phyloP scores from a whole-genome alignment of 2,113 vertebrate species.

The Oreotrochilus melanogaster region DNA sequence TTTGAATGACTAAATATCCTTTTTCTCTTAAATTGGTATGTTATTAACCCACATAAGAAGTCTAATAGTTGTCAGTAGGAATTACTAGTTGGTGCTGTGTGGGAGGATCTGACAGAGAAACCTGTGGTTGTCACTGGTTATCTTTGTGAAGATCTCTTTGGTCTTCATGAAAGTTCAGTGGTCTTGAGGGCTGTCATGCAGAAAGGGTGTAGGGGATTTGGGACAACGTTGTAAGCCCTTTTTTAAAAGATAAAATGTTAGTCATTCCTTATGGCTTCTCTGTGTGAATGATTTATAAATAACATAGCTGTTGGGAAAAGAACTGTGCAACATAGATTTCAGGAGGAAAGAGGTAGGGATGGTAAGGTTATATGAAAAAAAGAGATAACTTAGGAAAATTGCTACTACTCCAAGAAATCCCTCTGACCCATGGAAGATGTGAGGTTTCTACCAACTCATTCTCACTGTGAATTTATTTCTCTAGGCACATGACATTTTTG shows the following conservation, averaged over 20 bases:
- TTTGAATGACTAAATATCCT: not conserved
- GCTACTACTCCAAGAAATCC: not conserved
- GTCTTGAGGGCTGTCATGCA: not conserved
- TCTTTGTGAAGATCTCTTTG: not conserved
- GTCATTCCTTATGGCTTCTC: not conserved
- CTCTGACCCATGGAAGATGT: rapidly evolving
- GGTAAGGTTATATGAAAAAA: not conserved
- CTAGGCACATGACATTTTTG: not conserved
- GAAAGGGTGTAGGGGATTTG: not conserved
- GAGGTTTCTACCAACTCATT: not conserved
- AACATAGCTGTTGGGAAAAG: not conserved
- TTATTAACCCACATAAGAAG: conserved; percentile 13
- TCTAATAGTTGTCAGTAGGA: not conserved
- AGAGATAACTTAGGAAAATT: not conserved
- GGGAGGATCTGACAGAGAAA: not conserved
- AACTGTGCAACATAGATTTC: not conserved
- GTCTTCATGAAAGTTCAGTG: not conserved
- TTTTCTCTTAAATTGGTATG: not conserved
- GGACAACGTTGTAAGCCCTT: not conserved
- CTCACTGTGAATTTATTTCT: not conserved
- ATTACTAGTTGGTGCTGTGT: conserved; percentile 1
- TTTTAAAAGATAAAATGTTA: not conserved
- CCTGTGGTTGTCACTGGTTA: not conserved
- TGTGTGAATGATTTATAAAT: not conserved
- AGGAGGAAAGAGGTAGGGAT: not conserved